A percentile compares a stretch with the other conserved stretches of the same genome.
These are phyloP conservation scores for Bathynomus jamesi DNA, from an alignment of 1,140 invertebrate genomes.

Conservation along the genomic window DNA sequence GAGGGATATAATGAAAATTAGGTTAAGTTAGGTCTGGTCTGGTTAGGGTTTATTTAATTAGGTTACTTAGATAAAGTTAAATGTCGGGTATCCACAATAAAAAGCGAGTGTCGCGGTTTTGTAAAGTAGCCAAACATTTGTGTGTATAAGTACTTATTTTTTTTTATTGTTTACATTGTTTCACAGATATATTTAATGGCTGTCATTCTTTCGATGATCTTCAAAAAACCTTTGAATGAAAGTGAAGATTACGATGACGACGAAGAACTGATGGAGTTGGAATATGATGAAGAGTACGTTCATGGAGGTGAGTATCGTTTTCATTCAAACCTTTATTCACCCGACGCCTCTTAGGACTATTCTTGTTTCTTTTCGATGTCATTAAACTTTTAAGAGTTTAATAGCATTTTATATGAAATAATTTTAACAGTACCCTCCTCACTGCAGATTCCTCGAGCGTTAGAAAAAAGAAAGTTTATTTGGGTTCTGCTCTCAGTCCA, in stretches of 20 bases:
- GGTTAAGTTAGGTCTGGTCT: too few relatives aligned
- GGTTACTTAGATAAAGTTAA: too few relatives aligned
- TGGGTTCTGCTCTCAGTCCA: constrained; percentile 43
- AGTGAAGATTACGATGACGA: constrained; percentile 49
- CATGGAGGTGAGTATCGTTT: neutral
- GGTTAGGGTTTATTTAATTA: too few relatives aligned
- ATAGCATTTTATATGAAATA: neutral
- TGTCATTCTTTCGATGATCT: constrained; percentile 48
- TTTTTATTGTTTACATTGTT: too few relatives aligned
- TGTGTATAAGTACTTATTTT: too few relatives aligned
- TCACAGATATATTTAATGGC: constrained; percentile 48
- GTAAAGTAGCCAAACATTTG: too few relatives aligned
- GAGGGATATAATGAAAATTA: too few relatives aligned
- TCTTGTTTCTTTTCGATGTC: neutral
- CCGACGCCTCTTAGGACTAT: neutral
- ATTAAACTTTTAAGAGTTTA: neutral
- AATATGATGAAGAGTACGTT: constrained; percentile 20
- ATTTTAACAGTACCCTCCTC: neutral
- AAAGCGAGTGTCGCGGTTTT: too few relatives aligned
- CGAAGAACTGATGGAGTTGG: constrained; percentile 42
- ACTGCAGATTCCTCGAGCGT: neutral
- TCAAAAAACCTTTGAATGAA: constrained; percentile 47
- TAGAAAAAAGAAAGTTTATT: neutral
- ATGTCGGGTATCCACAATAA: too few relatives aligned
- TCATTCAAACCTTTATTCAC: neutral